Base-by-base conservation (phyloP, 37 sponge, comb jelly and placozoan genomes). In the Diacarnus erythraeanus region DNA sequence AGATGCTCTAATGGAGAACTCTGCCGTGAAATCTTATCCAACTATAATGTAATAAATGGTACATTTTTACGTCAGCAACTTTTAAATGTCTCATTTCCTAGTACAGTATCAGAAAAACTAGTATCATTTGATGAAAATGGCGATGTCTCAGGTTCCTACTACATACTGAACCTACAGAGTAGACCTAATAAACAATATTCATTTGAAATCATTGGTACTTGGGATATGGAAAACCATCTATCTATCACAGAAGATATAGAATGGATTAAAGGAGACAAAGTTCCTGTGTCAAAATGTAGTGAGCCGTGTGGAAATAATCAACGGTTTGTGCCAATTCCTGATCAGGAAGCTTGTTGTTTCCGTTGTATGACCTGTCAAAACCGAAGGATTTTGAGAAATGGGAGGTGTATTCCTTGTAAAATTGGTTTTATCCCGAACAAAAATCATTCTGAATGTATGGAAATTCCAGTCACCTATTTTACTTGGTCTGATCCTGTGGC, bases 51-150 rank as follows among this genome's bases (percentile, higher is more conserved):
- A 25, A 65, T 65, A n/a, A 34, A 72, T 63, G 89, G 89, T 26
- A 37, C 69, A 36, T 54, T 77, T 6, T 56, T 93, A 3, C 61
- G 38, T 0, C 38, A 77, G 22, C 69, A 83, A 12, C 43, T 93
- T 36, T 30, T 31, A 1, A 37, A 56, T 20, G 78, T 88, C 2
- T 60, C 77, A 10, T 76, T 76, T 27, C 12, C 3, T 35, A 58
- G 63, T 38, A 21, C 75, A 33, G 12, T 17, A 6, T 74, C 75
- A 2, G 8, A 57, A 1, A 22, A 60, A 27, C 23, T 39, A 8
- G 57, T 92, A 8, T 20, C 29, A 2, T 90, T 93, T 86, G 87
- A 90, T 41, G 57, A 67, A 2, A 80, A 38, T 77, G 91, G 82
- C 34, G 80, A 82, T 58, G 61, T 39, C 22, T 30, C 57, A 9